Conservation (phyloP, 1,140 invertebrate genomes). For the Ooceraea biroi region DNA sequence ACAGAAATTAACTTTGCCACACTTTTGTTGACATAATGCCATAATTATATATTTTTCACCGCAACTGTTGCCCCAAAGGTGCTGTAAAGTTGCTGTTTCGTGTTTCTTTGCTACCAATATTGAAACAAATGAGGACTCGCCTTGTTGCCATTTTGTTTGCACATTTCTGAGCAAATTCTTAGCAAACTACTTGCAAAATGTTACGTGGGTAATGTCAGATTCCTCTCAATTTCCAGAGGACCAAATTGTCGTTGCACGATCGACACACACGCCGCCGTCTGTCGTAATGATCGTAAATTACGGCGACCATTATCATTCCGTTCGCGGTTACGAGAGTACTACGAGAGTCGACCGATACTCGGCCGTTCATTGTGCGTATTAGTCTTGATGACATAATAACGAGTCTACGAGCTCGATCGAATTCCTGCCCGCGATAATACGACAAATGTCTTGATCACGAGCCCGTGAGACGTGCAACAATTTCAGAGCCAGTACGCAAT, state of each 20-base stretch:
- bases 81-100: no score
- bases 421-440: conserved; percentile 40
- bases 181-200: no score
- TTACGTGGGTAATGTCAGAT: no score
- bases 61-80: no score
- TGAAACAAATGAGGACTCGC: no score
- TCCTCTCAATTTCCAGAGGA: conserved; percentile 42
- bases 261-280: conserved; percentile 34
- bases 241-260: conserved; percentile 13
- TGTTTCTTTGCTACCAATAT: no score
- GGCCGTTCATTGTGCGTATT: conserved; percentile 63
- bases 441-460: conserved; percentile 69
- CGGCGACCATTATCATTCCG: conserved; percentile 65
- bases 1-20: no score
- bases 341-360: conserved; percentile 54
- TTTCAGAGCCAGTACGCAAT: no score
- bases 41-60: no score
- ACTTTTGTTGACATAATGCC: no score
- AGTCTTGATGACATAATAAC: conserved; percentile 70
- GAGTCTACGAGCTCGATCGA: conserved; percentile 34
- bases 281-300: conserved; percentile 66
- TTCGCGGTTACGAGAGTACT: conserved; percentile 69
- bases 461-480: neutral
- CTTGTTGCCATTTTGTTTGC: no score
- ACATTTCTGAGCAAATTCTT: no score